Conservation (phyloP, 2,888 invertebrate species). For the Eupithecia dodoneata region DNA sequence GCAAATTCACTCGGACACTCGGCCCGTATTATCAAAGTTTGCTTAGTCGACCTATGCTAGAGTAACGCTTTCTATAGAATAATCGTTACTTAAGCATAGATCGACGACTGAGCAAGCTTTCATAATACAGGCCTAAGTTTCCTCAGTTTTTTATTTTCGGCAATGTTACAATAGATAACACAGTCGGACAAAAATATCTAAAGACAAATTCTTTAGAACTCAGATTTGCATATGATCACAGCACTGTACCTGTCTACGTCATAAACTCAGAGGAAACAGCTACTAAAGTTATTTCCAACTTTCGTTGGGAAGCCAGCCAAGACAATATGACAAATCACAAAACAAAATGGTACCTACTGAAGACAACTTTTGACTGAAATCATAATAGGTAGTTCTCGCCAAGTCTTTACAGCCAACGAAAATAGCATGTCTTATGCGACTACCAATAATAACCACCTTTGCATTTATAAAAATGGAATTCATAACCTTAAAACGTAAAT, state of each 20-base stretch:
- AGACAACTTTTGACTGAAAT: background rate
- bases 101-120: background rate
- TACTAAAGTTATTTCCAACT: conserved; percentile 39
- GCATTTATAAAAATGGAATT: background rate
- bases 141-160: background rate
- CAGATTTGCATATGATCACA: conserved; percentile 20
- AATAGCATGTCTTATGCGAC: background rate
- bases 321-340: conserved; percentile 32
- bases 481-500: too few species aligned
- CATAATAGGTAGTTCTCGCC: conserved; percentile 3
- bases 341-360: conserved; percentile 8
- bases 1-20: background rate
- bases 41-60: background rate
- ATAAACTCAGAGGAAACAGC: conserved; percentile 33
- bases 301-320: conserved; percentile 35
- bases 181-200: background rate
- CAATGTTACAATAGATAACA: background rate
- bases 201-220: conserved; percentile 3
- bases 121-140: background rate
- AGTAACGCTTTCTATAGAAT: background rate
- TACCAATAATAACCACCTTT: background rate
- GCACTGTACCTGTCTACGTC: conserved; percentile 28
- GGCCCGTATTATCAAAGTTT: background rate
- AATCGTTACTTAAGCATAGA: background rate
- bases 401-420: background rate